A percentile compares a stretch with the other conserved stretches of the same genome.
Conservation (phyloP, 2,797 vertebrate genomes). For the Threskiornis aethiopicus region DNA sequence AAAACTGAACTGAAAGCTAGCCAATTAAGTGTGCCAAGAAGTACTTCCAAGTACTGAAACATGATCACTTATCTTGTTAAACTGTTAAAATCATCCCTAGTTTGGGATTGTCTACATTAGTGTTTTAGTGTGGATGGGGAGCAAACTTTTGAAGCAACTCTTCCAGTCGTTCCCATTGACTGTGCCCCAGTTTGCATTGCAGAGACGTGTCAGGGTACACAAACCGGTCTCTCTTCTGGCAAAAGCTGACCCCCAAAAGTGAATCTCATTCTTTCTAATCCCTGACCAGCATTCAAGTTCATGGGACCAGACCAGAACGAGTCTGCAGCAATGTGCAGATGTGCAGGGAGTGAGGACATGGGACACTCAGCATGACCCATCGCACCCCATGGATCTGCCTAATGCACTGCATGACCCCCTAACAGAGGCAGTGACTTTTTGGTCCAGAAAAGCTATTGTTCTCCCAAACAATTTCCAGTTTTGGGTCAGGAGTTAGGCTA, state of each 20-base stretch:
- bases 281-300: not conserved
- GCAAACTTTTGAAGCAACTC: not conserved
- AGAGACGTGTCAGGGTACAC: rapidly evolving
- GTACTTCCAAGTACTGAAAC: not conserved
- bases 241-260: not conserved
- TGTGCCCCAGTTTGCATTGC: not conserved
- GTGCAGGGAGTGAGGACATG: not conserved
- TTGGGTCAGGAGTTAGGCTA: not conserved
- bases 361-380: not conserved
- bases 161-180: not conserved
- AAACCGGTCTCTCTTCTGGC: too few relatives aligned
- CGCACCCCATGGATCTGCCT: not conserved
- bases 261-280: not conserved
- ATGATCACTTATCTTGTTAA: not conserved
- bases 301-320: not conserved
- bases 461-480: not conserved
- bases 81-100: not conserved
- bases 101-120: rapidly evolving
- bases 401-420: too few relatives aligned
- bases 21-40: not conserved
- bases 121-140: not conserved
- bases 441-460: not conserved
- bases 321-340: not conserved
- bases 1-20: not conserved
- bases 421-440: not conserved